Conservation (phyloP, 2,113 vertebrate species). For the Cryptomyrus ogoouensis region DNA sequence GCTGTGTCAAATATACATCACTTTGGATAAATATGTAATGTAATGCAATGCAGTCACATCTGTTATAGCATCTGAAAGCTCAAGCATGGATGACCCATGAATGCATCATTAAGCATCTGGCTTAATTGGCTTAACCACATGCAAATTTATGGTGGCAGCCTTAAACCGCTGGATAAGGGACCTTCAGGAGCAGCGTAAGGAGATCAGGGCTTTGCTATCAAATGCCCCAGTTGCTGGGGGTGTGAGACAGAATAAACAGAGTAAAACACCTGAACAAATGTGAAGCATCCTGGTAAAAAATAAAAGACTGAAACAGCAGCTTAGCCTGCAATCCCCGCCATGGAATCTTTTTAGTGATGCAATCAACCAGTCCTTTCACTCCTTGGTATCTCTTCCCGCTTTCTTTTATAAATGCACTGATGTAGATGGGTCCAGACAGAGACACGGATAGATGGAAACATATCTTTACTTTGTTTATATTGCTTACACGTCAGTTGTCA, state of each 20-base stretch:
- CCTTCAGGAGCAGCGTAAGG: background rate
- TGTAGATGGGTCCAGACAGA: slow-evolving; percentile 41
- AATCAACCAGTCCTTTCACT: slow-evolving; percentile 65
- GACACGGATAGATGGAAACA: background rate
- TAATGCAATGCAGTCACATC: background rate
- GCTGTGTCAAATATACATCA: background rate
- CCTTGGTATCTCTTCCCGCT: slow-evolving; percentile 72
- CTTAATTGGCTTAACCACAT: background rate
- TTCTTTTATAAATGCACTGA: slow-evolving; percentile 76
- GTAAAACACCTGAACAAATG: background rate
- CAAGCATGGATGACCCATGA: background rate
- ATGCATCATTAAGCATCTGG: background rate
- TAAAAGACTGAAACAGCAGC: background rate
- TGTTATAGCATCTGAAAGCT: background rate
- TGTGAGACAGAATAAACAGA: background rate
- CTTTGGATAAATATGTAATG: background rate
- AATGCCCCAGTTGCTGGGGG: background rate
- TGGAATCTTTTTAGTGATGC: slow-evolving; percentile 68
- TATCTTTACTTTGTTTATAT: background rate
- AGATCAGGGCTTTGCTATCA: background rate
- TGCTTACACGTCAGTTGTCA: background rate
- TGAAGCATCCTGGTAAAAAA: background rate
- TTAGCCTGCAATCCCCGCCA: slow-evolving; percentile 69
- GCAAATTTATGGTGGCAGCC: background rate
- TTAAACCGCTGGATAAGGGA: background rate